phyloP scores from a whole-genome alignment of 2,888 invertebrate species.

The Apeira syringaria region DNA sequence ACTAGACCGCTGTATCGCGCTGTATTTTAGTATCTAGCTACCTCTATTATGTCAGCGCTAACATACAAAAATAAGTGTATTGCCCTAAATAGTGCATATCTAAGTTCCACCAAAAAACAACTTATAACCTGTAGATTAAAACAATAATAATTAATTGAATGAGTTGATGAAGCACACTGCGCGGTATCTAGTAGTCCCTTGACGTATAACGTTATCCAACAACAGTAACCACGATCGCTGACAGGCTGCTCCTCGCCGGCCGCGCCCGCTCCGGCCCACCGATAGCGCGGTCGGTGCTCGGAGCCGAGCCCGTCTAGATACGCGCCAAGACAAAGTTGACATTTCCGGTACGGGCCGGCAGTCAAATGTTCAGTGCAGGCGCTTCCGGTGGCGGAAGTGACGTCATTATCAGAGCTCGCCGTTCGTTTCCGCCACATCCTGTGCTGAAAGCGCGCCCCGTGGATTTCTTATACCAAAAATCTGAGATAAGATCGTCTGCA shows the following conservation, averaged over 20 bases:
- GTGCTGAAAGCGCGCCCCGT: constrained; percentile 21
- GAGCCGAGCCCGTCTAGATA: constrained; percentile 18
- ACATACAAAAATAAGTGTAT: too few species aligned
- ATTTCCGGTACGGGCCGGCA: constrained; percentile 20
- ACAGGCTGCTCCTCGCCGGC: constrained; percentile 5
- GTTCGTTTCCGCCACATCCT: constrained; percentile 29
- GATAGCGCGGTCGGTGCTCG: constrained; percentile 11
- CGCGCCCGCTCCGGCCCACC: background rate
- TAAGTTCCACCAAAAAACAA: too few species aligned
- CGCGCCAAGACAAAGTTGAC: constrained; percentile 28
- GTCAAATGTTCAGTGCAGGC: constrained; percentile 20
- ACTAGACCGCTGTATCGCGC: too few species aligned
- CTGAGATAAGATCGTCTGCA: background rate
- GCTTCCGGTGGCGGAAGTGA: constrained; percentile 29
- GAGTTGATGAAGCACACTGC: too few species aligned
- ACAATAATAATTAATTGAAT: too few species aligned
- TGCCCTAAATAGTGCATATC: too few species aligned
- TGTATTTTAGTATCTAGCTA: too few species aligned
- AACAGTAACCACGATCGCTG: background rate
- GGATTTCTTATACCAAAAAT: constrained; percentile 23
- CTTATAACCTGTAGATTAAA: too few species aligned
- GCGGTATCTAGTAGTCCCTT: too few species aligned
- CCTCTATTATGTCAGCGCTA: too few species aligned
- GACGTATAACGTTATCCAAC: too few species aligned
- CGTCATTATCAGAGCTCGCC: constrained; percentile 33